Percentiles rank a stretch among this genome's conserved stretches.
These are phyloP conservation scores for Ephestia elutella DNA, from an alignment of 1,140 invertebrate genomes.

Conservation along the genomic window DNA sequence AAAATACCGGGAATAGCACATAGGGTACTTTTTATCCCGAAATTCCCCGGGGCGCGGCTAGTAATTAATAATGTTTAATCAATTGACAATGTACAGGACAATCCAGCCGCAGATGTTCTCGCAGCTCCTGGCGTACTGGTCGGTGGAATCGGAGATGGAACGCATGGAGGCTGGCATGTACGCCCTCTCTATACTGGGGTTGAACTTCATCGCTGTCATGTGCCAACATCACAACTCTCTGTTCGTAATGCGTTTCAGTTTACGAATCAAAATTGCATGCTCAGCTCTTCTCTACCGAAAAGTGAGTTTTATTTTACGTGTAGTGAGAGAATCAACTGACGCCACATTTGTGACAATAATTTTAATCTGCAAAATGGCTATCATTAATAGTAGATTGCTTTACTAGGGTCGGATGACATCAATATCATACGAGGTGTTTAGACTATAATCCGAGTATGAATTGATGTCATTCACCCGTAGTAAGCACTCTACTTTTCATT, in stretches of 20 bases:
- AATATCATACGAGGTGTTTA: no score
- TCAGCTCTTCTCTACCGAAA: conserved; percentile 76
- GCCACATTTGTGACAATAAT: no score
- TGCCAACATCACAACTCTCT: conserved; percentile 55
- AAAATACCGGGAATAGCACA: no score
- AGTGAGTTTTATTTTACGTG: conserved; percentile 34
- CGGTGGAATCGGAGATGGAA: conserved; percentile 33
- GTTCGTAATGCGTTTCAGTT: conserved; percentile 51
- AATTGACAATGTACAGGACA: conserved; percentile 34
- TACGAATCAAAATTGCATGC: conserved; percentile 73
- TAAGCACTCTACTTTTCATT: no score
- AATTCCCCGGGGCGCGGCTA: no score
- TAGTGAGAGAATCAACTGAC: no score
- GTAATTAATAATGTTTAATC: not conserved
- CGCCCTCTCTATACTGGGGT: conserved; percentile 48
- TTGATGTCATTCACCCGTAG: no score
- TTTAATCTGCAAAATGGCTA: no score
- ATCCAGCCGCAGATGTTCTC: conserved; percentile 73
- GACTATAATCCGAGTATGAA: no score
- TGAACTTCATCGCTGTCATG: conserved; percentile 46
- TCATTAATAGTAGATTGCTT: no score
- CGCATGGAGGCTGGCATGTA: conserved; percentile 48
- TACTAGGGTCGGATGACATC: no score
- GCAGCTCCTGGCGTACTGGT: conserved; percentile 75
- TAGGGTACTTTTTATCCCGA: no score